Evolutionary conservation across 92 coral and sea anemone species (phyloP), one percentile per base, ranked within the genome.

Genomic region (Pocillopora grandis): DNA sequence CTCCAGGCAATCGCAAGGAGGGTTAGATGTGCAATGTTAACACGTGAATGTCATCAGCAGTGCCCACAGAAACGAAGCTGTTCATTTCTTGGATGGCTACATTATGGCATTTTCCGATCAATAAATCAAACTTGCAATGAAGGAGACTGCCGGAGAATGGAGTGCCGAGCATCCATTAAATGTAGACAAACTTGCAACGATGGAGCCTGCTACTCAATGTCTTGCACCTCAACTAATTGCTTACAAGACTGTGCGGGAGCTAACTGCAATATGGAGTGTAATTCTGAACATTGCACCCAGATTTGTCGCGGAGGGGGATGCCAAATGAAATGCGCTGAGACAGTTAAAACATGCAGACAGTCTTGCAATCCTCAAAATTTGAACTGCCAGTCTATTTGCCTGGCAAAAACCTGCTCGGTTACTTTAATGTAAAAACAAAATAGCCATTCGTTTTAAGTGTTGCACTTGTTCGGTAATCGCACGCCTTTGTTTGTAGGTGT

Each of bases 221-320:
- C 86, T 12, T 93, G 97, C 84, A 82, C 84, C n/a, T 71, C 94
- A 19, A 66, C 78, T 12, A 79, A 70, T 1, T 93, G 97, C 63
- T 75, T 80, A n/a, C 97, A 93, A 59, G 82, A 77, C 59, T 90
- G 97, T 70, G 64, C 36, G 23, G 88, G 92, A 13, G 88, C 89
- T n/a, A 82, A 90, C 59, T 93, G 97, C 73, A 87, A 84, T 65
- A 93, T 93, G 97, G 89, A 93, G 36, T 93, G 97, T 83, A 72
- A 89, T 58, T 91, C 92, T 16, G 81, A 77, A 80, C 85, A 73
- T 78, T 93, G 97, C 86, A 93, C 82, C 76, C 97, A 93, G 76
- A 20, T 88, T 69, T 93, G 97, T 75, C 94, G 77, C 65, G 87
- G 86, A 5, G 97, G 97, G 18, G 89, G 79, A 12, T 93, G 97